phyloP scores from a whole-genome alignment of 2,888 invertebrate genomes.

The Andrena praecox region DNA sequence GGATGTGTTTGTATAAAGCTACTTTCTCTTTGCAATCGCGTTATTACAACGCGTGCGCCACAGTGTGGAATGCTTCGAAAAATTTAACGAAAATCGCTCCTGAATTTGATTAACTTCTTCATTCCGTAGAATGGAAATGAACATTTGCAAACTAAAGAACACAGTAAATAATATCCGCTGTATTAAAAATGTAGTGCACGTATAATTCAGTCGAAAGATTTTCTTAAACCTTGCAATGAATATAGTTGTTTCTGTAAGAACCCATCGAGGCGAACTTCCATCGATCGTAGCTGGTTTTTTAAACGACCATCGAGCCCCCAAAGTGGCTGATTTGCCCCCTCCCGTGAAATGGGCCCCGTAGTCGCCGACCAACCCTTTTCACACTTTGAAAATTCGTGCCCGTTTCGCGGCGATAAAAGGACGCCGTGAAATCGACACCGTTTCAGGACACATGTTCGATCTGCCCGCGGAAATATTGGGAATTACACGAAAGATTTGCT shows the following conservation, averaged over 20 bases:
- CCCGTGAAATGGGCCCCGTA: neutral
- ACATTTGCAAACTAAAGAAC: neutral
- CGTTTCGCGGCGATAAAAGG: conserved; percentile 68
- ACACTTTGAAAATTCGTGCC: conserved; percentile 73
- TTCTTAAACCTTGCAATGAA: neutral
- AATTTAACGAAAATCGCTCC: too few relatives aligned
- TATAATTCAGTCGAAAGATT: neutral
- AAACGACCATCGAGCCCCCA: conserved; percentile 1
- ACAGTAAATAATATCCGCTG: neutral
- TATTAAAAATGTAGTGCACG: neutral
- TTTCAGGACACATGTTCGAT: conserved; percentile 77
- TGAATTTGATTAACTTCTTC: too few relatives aligned
- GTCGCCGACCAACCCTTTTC: conserved; percentile 68
- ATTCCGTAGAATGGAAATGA: neutral
- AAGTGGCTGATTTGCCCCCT: conserved; percentile 22
- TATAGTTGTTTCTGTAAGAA: neutral
- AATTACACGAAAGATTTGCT: conserved; percentile 84
- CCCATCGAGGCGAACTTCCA: neutral
- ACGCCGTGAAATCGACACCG: conserved; percentile 80
- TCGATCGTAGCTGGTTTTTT: conserved; percentile 5
- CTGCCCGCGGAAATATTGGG: conserved; percentile 77
- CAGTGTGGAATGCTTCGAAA: neutral
- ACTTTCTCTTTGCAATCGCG: neutral
- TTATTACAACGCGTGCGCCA: neutral
- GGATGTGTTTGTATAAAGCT: neutral